Base-by-base conservation (phyloP, 2,888 invertebrate genomes). In the Apodemia duryi region DNA sequence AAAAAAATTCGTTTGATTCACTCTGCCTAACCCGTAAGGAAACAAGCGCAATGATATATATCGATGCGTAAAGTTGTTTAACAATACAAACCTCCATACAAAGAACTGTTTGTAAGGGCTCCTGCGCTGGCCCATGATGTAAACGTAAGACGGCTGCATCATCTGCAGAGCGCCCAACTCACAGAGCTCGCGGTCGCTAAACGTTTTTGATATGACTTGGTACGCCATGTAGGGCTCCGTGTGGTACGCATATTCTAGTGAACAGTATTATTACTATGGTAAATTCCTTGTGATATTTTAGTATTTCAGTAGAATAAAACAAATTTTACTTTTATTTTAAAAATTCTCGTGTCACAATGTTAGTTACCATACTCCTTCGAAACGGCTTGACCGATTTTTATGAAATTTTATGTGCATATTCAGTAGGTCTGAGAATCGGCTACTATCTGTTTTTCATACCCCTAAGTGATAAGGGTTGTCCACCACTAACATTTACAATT, bases 141-240 rank as follows among this genome's bases (percentile, higher is more conserved):
- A 91, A 35, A 84, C 83, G 3, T 77, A 77, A 0, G 86, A 77
- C 0, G 87, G 87, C 1, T 71, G 68, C 81, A 90, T 88, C 81
- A 89, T 84, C 70, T 84, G 85, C 71, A 91, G 72, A 0, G 81
- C 74, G n/a, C 86, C 88, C 43, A 93, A 78, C 66, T 87, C 87
- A 66, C 93, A 93, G 57, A 93, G 78, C 63, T 91, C 88, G 2
- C 83, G 78, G 28, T 92, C 91, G 1, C 82, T 79, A 68, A 90
- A 92, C 0, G 81, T 86, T 63, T 81, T 84, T 0, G 84, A 80
- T 65, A 90, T 85, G 35, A 76, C 80, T 67, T 90, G 88, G 67
- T 91, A 92, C 0, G 91, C 92, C 0, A 88, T 85, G 68, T 91
- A 88, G 0, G 91, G 85, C 70, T 93, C 93, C 1, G 90, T 86